Percentiles rank a stretch among this genome's conserved stretches.
These are phyloP conservation scores for Dilophus febrilis DNA, from an alignment of 2,888 invertebrate genomes.

Conservation along the genomic window DNA sequence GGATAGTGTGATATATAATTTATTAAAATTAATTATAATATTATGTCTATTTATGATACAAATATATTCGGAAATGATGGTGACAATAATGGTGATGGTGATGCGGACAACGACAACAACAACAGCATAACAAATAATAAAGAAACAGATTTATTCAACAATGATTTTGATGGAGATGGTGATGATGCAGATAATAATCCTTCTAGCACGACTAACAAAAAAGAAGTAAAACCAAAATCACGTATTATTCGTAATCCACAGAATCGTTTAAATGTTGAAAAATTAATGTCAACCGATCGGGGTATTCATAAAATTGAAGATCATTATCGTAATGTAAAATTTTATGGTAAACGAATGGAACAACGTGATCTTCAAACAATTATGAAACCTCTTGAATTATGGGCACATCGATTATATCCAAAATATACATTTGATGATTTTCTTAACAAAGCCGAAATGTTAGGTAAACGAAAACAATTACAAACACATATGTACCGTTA, in stretches of 20 bases:
- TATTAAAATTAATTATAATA: too few relatives aligned
- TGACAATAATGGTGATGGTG: too few relatives aligned
- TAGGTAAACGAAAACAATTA: slow-evolving; percentile 57
- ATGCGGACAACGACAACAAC: too few relatives aligned
- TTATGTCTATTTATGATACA: slow-evolving; percentile 1
- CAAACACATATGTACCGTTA: slow-evolving; percentile 50
- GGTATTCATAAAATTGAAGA: slow-evolving; percentile 68
- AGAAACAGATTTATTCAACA: slow-evolving; percentile 10
- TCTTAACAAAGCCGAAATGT: slow-evolving; percentile 55
- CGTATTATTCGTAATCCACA: slow-evolving; percentile 44
- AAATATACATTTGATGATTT: slow-evolving; percentile 78
- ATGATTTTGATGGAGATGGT: slow-evolving; percentile 16
- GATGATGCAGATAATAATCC: slow-evolving; percentile 27
- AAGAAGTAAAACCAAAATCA: slow-evolving; percentile 34
- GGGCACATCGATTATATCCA: slow-evolving; percentile 85
- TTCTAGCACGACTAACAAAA: slow-evolving; percentile 13
- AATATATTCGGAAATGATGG: too few relatives aligned
- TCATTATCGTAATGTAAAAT: slow-evolving; percentile 65
- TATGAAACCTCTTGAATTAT: slow-evolving; percentile 73
- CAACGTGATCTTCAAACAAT: slow-evolving; percentile 62
- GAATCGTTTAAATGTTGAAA: slow-evolving; percentile 48
- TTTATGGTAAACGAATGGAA: slow-evolving; percentile 64
- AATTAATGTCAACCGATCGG: slow-evolving; percentile 46
- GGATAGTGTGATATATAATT: too few relatives aligned
- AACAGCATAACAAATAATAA: too few relatives aligned